Percentiles rank a stretch among this genome's conserved stretches.
Evolutionary conservation across 2,797 vertebrate genomes (phyloP).

Genomic region (Cercopithecus mitis): DNA sequence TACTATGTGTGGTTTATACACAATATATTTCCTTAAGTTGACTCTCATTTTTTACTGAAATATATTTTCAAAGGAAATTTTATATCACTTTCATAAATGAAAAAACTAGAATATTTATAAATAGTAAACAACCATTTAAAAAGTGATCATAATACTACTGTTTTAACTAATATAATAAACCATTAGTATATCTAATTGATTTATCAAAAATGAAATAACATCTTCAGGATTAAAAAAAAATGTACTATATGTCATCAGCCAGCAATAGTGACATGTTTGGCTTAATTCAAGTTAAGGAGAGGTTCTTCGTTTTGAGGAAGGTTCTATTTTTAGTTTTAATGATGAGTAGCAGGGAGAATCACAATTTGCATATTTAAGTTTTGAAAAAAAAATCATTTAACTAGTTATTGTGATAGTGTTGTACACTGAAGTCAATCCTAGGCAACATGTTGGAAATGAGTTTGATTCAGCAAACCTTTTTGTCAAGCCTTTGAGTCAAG

Average conservation of each 20-base stretch:
- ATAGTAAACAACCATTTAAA: background rate
- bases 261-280: background rate
- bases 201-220: background rate
- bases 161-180: background rate
- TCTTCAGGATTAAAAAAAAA: background rate
- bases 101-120: background rate
- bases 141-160: background rate
- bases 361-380: background rate
- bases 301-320: background rate
- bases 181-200: background rate
- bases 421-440: background rate
- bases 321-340: background rate
- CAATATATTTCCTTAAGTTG: background rate
- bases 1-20: background rate
- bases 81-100: background rate
- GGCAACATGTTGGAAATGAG: background rate
- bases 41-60: background rate
- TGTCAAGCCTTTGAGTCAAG: background rate
- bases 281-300: background rate
- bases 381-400: background rate
- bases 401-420: background rate
- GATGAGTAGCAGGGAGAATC: background rate
- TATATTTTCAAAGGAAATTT: background rate
- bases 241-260: background rate
- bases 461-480: background rate